Conservation (phyloP, 2,113 vertebrate genomes). For the Plecotus auritus region DNA sequence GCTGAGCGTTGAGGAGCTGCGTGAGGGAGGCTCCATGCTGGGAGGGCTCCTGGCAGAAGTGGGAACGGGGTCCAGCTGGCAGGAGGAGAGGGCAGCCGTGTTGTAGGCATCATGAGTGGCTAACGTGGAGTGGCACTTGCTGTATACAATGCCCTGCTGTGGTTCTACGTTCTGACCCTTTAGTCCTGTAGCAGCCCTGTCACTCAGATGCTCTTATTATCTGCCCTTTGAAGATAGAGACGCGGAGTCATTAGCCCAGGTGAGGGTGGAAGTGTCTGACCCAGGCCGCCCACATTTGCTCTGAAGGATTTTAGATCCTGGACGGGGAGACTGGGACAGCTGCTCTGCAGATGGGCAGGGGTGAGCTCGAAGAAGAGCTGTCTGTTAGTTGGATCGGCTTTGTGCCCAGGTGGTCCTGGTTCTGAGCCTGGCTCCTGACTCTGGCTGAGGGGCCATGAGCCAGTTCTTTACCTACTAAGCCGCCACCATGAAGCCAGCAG, state of each 20-base stretch:
- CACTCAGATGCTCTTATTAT: fast-evolving
- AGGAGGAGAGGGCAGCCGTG: fast-evolving
- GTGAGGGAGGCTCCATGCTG: fast-evolving
- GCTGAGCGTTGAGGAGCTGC: fast-evolving
- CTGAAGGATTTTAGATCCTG: neutral
- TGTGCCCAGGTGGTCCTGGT: fast-evolving
- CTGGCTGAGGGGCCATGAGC: neutral
- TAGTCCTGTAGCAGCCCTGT: neutral
- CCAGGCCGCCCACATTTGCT: neutral
- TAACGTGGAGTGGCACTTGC: fast-evolving
- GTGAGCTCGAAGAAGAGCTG: neutral
- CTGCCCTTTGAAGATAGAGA: neutral
- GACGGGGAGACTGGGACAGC: neutral
- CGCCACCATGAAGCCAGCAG: fast-evolving
- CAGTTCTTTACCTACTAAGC: fast-evolving
- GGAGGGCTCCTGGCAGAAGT: fast-evolving
- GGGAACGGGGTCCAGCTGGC: fast-evolving
- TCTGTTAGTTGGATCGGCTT: fast-evolving
- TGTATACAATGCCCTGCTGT: fast-evolving
- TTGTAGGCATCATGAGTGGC: fast-evolving
- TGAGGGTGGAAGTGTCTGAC: neutral
- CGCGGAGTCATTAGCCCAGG: neutral
- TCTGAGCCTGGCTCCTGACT: neutral
- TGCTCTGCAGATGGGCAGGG: fast-evolving
- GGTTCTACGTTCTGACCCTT: too few species aligned